Conservation (phyloP, 2,888 invertebrate species). For the Linnaemya tessellans region DNA sequence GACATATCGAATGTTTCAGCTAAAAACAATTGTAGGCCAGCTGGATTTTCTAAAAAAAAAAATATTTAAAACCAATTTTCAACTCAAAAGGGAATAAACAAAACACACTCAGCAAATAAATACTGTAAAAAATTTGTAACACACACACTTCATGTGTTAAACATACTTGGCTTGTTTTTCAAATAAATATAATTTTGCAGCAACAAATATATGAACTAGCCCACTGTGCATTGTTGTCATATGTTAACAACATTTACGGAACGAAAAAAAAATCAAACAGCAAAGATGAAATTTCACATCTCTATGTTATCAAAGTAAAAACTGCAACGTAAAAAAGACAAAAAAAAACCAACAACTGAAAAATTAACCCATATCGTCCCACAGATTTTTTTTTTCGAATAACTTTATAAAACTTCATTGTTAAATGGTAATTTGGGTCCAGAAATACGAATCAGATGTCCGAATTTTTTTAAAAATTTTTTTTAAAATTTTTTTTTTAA, state of each 20-base stretch:
- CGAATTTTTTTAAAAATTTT: no score
- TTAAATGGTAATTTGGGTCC: no score
- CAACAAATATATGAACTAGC: background rate
- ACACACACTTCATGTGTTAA: background rate
- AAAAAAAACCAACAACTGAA: constrained; percentile 30
- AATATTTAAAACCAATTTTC: background rate
- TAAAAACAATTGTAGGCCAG: background rate
- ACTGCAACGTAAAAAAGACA: background rate
- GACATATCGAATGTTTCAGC: background rate
- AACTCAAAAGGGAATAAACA: background rate
- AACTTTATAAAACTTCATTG: no score
- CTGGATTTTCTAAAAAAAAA: background rate
- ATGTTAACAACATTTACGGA: constrained; percentile 51
- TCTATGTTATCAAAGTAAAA: constrained; percentile 50
- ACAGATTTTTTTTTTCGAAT: no score
- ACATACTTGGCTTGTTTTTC: no score
- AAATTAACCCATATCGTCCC: no score
- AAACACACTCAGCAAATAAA: background rate
- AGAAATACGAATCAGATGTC: no score
- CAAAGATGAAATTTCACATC: constrained; percentile 67
- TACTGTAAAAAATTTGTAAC: background rate
- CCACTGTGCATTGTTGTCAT: constrained; percentile 49
- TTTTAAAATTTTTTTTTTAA: no score
- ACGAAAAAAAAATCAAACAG: background rate
- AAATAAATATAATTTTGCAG: background rate